Evolutionary conservation across 2,797 vertebrate species (phyloP).

Genomic region (Enteromius treurensis): DNA sequence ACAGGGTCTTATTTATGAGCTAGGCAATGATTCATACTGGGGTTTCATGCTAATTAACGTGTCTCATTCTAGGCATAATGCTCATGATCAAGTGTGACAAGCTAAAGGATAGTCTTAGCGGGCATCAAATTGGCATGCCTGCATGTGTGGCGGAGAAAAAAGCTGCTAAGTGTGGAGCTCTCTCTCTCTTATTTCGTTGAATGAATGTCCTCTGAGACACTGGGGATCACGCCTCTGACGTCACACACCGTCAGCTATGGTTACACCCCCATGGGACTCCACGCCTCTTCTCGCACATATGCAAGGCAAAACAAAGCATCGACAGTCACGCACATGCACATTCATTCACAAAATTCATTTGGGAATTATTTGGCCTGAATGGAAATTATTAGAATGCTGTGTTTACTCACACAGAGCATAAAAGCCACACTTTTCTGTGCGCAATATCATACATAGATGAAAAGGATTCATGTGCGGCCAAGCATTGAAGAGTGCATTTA

Average conservation of each 20-base stretch:
- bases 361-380: constrained; percentile 1
- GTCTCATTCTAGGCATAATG: constrained; percentile 72
- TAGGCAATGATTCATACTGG: constrained; percentile 66
- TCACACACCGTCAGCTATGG: constrained; percentile 77
- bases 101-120: constrained; percentile 52
- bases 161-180: constrained; percentile 31
- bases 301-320: constrained; percentile 48
- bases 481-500: neutral
- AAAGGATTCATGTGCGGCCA: neutral
- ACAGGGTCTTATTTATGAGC: constrained; percentile 61
- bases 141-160: constrained; percentile 63
- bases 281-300: constrained; percentile 39
- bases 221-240: constrained; percentile 70
- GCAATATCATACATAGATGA: neutral
- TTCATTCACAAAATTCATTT: constrained; percentile 41
- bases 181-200: constrained; percentile 74
- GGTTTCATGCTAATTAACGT: constrained; percentile 70
- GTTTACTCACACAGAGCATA: neutral
- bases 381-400: neutral
- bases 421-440: neutral
- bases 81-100: constrained; percentile 71
- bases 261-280: constrained; percentile 74
- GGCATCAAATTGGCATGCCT: constrained; percentile 69
- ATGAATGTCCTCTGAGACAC: constrained; percentile 72
- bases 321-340: constrained; percentile 28